These are phyloP conservation scores for Lepidurus arcticus DNA, from an alignment of 1,140 invertebrate species.

Conservation along the genomic window DNA sequence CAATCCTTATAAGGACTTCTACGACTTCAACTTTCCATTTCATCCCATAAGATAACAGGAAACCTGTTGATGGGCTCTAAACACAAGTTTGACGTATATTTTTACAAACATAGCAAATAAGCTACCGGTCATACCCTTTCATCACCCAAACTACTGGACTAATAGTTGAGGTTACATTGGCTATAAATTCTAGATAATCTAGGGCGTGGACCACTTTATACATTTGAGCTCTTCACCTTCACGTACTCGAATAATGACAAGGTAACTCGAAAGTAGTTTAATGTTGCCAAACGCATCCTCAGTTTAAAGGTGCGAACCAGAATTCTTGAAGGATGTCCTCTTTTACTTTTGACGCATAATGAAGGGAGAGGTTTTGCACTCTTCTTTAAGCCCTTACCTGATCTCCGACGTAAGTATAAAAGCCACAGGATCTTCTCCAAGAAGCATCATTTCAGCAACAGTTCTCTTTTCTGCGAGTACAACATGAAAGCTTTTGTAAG, in stretches of 20 bases:
- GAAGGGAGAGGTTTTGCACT: background rate
- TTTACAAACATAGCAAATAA: background rate
- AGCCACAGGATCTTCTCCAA: background rate
- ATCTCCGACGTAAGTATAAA: background rate
- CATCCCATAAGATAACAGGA: background rate
- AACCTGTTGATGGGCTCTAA: background rate
- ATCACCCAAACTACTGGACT: background rate
- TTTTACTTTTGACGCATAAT: background rate
- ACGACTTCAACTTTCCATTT: conserved; percentile 15
- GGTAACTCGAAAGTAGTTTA: background rate
- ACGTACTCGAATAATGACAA: background rate
- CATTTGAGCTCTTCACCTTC: background rate
- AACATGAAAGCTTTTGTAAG: conserved; percentile 30
- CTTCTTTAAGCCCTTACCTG: background rate
- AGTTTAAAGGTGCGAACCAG: background rate
- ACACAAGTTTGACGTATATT: background rate
- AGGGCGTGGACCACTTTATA: conserved; percentile 13
- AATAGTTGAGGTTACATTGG: background rate
- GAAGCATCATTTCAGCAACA: conserved; percentile 5
- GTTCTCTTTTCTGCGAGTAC: background rate
- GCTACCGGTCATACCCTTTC: background rate
- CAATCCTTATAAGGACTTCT: background rate
- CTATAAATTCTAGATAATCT: background rate
- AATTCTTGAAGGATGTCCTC: conserved; percentile 21
- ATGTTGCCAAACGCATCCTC: background rate